Evolutionary conservation across 2,888 invertebrate species (phyloP).

Genomic region (Phengaris arion): DNA sequence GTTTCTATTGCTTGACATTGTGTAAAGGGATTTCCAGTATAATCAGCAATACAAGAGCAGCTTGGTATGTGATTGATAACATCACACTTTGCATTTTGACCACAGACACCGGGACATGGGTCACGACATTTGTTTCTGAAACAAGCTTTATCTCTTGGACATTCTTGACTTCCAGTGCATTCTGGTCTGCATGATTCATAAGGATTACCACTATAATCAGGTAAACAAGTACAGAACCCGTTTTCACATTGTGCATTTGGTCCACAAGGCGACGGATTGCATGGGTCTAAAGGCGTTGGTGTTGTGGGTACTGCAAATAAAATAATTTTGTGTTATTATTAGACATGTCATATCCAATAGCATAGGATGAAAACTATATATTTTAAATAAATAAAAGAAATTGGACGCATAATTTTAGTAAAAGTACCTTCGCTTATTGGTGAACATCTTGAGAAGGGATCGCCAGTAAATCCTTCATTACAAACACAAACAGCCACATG

Average conservation of each 20-base stretch:
- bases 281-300: constrained; percentile 75
- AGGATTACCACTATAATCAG: constrained; percentile 86
- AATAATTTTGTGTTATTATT: background rate
- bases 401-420: background rate
- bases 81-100: constrained; percentile 85
- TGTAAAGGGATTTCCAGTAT: constrained; percentile 86
- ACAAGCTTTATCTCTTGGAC: constrained; percentile 84
- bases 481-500: constrained; percentile 91
- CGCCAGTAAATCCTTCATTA: constrained; percentile 86
- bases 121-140: constrained; percentile 85
- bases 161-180: constrained; percentile 85
- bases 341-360: too few relatives aligned
- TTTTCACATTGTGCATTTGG: constrained; percentile 84
- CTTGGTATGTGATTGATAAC: constrained; percentile 88
- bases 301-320: constrained; percentile 60
- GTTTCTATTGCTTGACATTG: constrained; percentile 65
- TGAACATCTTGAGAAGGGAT: constrained; percentile 87
- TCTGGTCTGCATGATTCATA: constrained; percentile 85
- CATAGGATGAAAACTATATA: background rate
- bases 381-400: background rate
- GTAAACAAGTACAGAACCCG: constrained; percentile 83
- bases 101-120: constrained; percentile 88
- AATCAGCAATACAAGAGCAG: constrained; percentile 83
- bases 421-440: constrained; percentile 72
- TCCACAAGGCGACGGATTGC: constrained; percentile 86